These are phyloP conservation scores for Globia sparganii DNA, from an alignment of 2,888 invertebrate species.

Conservation along the genomic window DNA sequence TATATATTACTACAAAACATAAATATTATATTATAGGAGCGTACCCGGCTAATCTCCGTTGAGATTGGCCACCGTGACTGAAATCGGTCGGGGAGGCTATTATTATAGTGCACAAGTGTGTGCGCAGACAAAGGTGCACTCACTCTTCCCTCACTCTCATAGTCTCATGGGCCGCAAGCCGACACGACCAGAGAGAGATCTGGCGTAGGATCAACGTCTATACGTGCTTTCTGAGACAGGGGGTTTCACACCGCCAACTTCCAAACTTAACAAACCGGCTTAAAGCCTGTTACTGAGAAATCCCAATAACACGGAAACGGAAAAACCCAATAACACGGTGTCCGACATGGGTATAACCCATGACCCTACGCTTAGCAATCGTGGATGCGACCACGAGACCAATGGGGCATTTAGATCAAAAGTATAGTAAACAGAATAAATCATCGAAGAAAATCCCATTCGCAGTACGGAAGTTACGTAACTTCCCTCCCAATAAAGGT, in stretches of 20 bases:
- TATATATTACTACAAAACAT: no score
- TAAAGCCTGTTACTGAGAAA: background rate
- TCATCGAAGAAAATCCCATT: background rate
- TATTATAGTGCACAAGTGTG: no score
- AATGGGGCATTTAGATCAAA: background rate
- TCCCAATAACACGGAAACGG: no score
- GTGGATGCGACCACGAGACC: background rate
- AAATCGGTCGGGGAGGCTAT: no score
- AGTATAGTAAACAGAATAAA: background rate
- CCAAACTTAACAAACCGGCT: background rate
- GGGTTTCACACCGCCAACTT: background rate
- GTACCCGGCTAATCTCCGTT: no score
- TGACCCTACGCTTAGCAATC: background rate
- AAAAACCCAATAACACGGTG: background rate
- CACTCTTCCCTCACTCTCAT: background rate
- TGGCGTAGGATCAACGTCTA: background rate
- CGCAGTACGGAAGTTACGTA: background rate
- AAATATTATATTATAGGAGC: no score
- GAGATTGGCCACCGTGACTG: no score
- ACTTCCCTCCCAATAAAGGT: background rate
- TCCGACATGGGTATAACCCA: background rate
- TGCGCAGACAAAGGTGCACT: background rate
- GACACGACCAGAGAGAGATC: background rate
- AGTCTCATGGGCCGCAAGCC: background rate
- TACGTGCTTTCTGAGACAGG: background rate